These are phyloP conservation scores for Poecile montanus DNA, from an alignment of 2,797 vertebrate genomes.

Conservation along the genomic window DNA sequence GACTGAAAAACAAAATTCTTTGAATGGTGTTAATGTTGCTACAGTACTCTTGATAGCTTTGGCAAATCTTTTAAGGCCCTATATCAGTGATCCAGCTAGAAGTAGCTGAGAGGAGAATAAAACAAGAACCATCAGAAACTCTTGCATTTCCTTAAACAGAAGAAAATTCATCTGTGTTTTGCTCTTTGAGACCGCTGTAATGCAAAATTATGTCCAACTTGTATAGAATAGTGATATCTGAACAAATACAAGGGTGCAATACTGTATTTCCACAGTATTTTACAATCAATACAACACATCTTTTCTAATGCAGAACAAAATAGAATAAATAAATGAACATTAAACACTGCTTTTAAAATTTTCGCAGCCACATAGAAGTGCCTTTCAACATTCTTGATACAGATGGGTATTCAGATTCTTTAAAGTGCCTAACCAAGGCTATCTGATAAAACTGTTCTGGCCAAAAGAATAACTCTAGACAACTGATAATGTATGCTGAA, in stretches of 20 bases:
- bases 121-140: constrained; percentile 8
- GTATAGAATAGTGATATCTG: neutral
- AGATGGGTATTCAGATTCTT: neutral
- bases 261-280: constrained; percentile 21
- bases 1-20: neutral
- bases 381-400: neutral
- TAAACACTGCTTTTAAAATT: constrained; percentile 33
- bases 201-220: neutral
- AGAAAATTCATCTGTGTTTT: neutral
- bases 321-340: constrained; percentile 8
- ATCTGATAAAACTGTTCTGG: neutral
- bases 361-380: neutral
- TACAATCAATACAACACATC: neutral
- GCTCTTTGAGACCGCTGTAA: constrained; percentile 7
- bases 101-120: neutral
- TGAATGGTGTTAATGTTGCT: neutral
- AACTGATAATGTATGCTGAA: neutral
- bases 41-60: neutral
- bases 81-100: neutral
- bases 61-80: constrained; percentile 31
- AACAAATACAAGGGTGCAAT: constrained; percentile 9
- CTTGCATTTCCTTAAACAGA: neutral
- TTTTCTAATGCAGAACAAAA: constrained; percentile 43
- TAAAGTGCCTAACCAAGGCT: neutral
- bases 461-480: neutral